phyloP scores from a whole-genome alignment of 2,888 invertebrate species.

The Alcis repandata region DNA sequence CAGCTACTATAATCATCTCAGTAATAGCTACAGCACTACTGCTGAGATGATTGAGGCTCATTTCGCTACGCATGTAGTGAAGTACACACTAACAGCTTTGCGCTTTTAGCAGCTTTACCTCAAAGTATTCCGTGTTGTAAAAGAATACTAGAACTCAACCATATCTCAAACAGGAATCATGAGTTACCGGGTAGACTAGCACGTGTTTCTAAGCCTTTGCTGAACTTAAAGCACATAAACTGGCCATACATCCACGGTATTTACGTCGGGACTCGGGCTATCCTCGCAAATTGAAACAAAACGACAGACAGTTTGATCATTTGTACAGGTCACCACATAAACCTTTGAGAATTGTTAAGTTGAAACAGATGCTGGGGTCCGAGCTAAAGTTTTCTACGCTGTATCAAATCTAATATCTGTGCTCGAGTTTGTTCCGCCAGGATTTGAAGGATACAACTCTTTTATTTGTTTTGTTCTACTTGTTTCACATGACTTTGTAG shows the following conservation, averaged over 20 bases:
- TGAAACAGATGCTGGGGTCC: background rate
- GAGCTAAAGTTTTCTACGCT: background rate
- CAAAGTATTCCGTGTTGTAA: too few species aligned
- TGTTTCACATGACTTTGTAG: too few species aligned
- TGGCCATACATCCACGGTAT: background rate
- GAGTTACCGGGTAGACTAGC: conserved; percentile 5
- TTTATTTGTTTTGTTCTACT: too few species aligned
- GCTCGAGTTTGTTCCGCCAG: too few species aligned
- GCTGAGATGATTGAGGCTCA: too few species aligned
- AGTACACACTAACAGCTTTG: too few species aligned
- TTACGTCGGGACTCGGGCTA: background rate
- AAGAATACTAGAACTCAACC: background rate
- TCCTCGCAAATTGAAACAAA: conserved; percentile 20
- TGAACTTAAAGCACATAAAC: conserved; percentile 8
- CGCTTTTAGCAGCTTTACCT: too few species aligned
- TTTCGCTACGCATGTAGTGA: too few species aligned
- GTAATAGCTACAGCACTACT: too few species aligned
- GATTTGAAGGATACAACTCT: too few species aligned
- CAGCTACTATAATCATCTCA: too few species aligned
- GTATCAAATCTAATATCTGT: background rate
- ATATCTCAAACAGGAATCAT: background rate
- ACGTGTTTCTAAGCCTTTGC: background rate
- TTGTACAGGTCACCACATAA: background rate
- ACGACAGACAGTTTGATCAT: background rate
- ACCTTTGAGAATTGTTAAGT: conserved; percentile 2